Evolutionary conservation across 2,888 invertebrate species (phyloP), one percentile per base, ranked within the genome.

Genomic region (Diaprepes abbreviatus): DNA sequence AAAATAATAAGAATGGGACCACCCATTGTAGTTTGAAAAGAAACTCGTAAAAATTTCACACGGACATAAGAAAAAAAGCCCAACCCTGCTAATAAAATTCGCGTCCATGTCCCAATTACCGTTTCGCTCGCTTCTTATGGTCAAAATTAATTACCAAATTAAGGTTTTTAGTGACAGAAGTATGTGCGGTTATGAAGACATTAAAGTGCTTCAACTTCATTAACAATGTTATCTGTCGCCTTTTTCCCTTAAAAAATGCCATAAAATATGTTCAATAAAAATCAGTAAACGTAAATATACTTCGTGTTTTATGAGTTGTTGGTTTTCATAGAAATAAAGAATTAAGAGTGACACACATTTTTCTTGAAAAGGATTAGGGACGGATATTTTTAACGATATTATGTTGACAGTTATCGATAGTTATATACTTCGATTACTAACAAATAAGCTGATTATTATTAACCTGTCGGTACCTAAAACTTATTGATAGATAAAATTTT

Each of bases 61-160:
- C 28, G 17, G 16, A 28, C 58, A 28, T 58, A 43, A 58, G 24
- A 5, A 57, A 57, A 38, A 50, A 28, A 21, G 24, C 38, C 55
- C 55, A 43, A 31, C 43, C 58, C 58, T 58, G 38, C 5, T 24
- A 58, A 58, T 43, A 58, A 58, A 31, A 40, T 17, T 58, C 16
- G 57, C 40, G 57, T 40, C 43, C 58, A 58, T 58, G 58, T 58
- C 14, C 58, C 58, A 58, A 43, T 58, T 58, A 43, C 31, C 9
- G 40, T n/a, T 43, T 48, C 28, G 17, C 9, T 43, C 7, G 14
- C 43, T 43, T 21, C 43, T 28, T 58, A 58, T 58, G 43, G 43
- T 28, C 16, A 43, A 43, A 40, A 55, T 38, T 55, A 55, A 55
- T 45, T 21, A 24, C 45, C 45, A 45, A 45, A 45, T 50, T 50